Conservation (phyloP, 2,113 vertebrate genomes). For the Muntiacus reevesi region DNA sequence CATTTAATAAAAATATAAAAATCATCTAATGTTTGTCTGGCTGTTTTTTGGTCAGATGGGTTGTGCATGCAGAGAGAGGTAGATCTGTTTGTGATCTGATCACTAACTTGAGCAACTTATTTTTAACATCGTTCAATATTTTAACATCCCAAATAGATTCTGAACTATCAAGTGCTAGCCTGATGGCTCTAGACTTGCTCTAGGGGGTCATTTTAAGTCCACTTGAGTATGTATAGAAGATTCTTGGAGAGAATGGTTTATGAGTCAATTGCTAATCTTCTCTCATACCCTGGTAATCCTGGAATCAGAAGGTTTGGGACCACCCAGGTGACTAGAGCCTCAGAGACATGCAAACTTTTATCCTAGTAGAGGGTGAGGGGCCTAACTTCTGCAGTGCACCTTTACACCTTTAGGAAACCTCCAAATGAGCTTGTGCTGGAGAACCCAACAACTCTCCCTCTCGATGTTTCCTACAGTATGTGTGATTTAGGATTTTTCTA, state of each 20-base stretch:
- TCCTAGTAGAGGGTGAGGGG: not conserved
- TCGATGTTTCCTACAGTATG: not conserved
- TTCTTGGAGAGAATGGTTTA: not conserved
- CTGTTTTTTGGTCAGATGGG: not conserved
- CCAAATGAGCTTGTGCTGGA: not conserved
- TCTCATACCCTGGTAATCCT: not conserved
- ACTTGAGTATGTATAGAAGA: not conserved
- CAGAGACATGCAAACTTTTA: not conserved
- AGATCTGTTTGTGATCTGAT: not conserved
- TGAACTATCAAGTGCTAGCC: not conserved
- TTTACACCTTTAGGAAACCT: not conserved
- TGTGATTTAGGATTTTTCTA: not conserved
- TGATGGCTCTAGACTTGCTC: not conserved
- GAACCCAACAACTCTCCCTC: not conserved
- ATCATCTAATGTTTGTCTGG: not conserved
- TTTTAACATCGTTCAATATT: not conserved
- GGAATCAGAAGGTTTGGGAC: not conserved
- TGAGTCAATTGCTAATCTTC: not conserved
- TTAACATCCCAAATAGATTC: not conserved
- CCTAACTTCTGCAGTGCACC: not conserved
- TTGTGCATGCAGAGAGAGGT: not conserved
- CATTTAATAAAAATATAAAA: not conserved
- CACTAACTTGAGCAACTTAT: not conserved
- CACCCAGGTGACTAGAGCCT: not conserved
- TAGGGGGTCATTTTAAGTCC: not conserved